Conservation (phyloP, 2,888 invertebrate species). For the Amaurobius ferox region DNA sequence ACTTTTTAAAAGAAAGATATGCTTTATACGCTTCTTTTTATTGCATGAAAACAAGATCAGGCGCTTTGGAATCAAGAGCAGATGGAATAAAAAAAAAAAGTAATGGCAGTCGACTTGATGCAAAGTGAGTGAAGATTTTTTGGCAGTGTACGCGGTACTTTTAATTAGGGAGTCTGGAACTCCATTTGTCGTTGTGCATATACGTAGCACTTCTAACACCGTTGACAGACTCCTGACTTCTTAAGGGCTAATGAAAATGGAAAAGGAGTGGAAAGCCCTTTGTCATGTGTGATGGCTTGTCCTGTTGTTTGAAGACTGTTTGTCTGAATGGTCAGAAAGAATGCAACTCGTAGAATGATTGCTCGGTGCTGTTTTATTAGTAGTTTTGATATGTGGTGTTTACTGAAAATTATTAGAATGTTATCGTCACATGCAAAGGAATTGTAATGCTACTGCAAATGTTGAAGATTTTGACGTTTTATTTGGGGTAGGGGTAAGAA, state of each 20-base stretch:
- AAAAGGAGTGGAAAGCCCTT: conserved; percentile 4
- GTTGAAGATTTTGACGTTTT: too few species aligned
- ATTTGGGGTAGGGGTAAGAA: too few species aligned
- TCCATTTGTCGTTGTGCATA: conserved; percentile 67
- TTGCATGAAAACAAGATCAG: conserved; percentile 42
- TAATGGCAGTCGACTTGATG: conserved; percentile 42
- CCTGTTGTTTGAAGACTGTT: conserved; percentile 5
- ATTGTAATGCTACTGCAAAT: too few species aligned
- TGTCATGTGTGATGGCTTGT: conserved; percentile 7
- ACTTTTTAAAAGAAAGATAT: too few species aligned
- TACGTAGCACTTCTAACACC: conserved; percentile 52
- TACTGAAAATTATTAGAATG: background rate
- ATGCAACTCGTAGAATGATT: conserved; percentile 9
- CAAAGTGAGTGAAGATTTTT: conserved; percentile 64
- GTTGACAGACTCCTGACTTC: conserved; percentile 53
- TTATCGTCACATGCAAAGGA: background rate
- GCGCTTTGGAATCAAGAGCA: conserved; percentile 49
- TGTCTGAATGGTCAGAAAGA: background rate
- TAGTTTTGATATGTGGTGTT: too few species aligned
- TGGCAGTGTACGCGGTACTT: conserved; percentile 69
- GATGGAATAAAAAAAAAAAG: conserved; percentile 14
- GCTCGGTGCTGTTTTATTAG: background rate
- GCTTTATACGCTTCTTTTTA: too few species aligned
- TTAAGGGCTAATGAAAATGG: background rate
- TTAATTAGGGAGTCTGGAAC: conserved; percentile 62